Base-by-base conservation (phyloP, 2,888 invertebrate genomes). In the Schizaphis graminum region DNA sequence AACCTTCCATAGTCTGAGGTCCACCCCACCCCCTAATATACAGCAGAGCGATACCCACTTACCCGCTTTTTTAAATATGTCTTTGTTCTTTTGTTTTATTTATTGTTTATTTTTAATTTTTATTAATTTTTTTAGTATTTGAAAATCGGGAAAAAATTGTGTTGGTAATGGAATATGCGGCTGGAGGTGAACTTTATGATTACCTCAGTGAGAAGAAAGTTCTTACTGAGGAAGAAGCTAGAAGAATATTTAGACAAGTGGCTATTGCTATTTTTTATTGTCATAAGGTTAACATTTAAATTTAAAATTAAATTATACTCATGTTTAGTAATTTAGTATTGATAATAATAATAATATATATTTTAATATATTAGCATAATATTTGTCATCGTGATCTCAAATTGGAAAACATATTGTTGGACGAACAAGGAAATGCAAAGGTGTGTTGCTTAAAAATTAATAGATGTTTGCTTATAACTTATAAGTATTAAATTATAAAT, bases 141-240 rank as follows among this genome's bases (percentile, higher is more conserved):
- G 99, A 99, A 97, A 99, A 99, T 96, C 98, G 98, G 95, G 99
- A 99, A 96, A 99, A 99, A 96, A 99, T 99, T 97, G 99, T 99
- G 95, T 97, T 99, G 95, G 99, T 99, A 61, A 99, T 99, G 99
- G 99, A 99, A 96, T 99, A 99, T 96, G 99, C 99, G 95, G 98
- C 98, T 94, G 99, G 99, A 94, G 99, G 99, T 94, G 99, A 99
- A 96, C 96, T 99, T 57, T 99, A 99, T 96, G 99, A 99, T 96
- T 99, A 98, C 96, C 97, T 95, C 95, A 98, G 98, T 96, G 98
- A 98, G 96, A 97, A 98, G 95, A 99, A 99, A 96, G 98, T 98
- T 95, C 97, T 99, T 95, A 97, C 97, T 95, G 99, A 99, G 96
- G 97, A 98, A 94, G 99, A 99, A 96, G 99, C 99, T 1, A 97